Evolutionary conservation across 1,140 invertebrate species (phyloP).

Genomic region (Cryptotermes secundus): DNA sequence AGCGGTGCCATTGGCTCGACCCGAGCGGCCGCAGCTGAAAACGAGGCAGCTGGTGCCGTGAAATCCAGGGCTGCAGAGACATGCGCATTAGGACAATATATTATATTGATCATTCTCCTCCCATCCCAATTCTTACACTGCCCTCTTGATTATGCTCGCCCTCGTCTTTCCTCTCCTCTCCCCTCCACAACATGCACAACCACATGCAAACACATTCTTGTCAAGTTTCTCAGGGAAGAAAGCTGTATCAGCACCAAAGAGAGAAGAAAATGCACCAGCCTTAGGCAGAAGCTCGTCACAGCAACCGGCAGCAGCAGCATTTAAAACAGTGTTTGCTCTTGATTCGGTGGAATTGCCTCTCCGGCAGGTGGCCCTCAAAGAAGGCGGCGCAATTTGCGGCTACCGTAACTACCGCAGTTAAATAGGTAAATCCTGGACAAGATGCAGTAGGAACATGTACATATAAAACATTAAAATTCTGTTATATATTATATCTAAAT

Average conservation of each 20-base stretch:
- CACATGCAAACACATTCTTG: constrained; percentile 15
- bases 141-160: constrained; percentile 2
- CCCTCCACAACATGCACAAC: not conserved
- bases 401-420: not conserved
- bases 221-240: constrained; percentile 11
- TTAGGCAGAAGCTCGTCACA: not conserved
- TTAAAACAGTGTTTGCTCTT: not conserved
- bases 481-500: too few relatives aligned
- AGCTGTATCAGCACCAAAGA: not conserved
- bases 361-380: not conserved
- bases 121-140: not conserved
- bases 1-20: not conserved
- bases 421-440: not conserved
- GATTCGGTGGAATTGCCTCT: not conserved
- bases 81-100: not conserved
- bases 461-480: not conserved
- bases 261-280: not conserved
- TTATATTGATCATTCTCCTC: constrained; percentile 14
- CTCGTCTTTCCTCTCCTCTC: not conserved
- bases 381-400: not conserved
- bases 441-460: not conserved
- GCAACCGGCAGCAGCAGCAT: not conserved
- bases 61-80: not conserved
- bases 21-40: not conserved
- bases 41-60: not conserved